phyloP scores from a whole-genome alignment of 2,113 vertebrate species.

The Microtus pennsylvanicus region DNA sequence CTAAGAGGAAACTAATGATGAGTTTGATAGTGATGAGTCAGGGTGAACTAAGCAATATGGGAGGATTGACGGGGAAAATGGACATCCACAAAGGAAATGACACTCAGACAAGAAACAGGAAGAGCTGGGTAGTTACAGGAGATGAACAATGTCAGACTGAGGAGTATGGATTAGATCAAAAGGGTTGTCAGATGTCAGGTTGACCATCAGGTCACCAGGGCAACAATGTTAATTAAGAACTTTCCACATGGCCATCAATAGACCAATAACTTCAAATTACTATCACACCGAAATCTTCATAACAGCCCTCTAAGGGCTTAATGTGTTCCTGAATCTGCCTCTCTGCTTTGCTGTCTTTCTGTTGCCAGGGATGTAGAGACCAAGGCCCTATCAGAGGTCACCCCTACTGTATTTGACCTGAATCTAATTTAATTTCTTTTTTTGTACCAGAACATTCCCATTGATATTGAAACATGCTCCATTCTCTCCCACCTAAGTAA shows the following conservation, averaged over 20 bases:
- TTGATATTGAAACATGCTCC: background rate
- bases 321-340: background rate
- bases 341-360: background rate
- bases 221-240: background rate
- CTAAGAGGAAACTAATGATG: background rate
- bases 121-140: background rate
- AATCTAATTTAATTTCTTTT: background rate
- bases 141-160: background rate
- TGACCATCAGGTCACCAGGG: background rate
- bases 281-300: background rate
- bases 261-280: background rate
- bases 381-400: background rate
- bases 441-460: background rate
- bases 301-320: background rate
- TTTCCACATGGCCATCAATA: background rate
- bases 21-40: background rate
- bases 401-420: background rate
- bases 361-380: background rate
- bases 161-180: background rate
- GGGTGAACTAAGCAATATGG: background rate
- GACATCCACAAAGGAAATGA: background rate
- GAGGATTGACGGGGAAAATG: background rate
- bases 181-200: background rate
- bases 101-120: background rate
- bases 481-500: background rate